Percentiles rank a stretch among this genome's conserved stretches.
Conservation (phyloP, 2,797 vertebrate species). For the Scleropages formosus region DNA sequence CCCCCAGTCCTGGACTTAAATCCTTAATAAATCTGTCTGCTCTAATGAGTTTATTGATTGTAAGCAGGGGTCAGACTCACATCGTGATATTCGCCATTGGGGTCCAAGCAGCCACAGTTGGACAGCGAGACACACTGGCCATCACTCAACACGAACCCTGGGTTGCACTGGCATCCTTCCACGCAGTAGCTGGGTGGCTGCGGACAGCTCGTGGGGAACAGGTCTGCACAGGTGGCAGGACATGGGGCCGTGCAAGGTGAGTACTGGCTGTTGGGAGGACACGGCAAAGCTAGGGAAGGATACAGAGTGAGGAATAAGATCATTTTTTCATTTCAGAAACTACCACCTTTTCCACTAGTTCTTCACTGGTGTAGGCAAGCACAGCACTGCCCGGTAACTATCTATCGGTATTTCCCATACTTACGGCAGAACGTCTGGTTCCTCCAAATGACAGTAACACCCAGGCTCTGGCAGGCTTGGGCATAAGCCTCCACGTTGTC, state of each 20-base stretch:
- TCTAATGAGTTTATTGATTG: background rate
- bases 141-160: conserved; percentile 69
- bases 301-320: background rate
- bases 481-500: conserved; percentile 74
- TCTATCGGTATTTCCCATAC: conserved; percentile 42
- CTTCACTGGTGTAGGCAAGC: background rate
- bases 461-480: conserved; percentile 69
- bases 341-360: background rate
- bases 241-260: conserved; percentile 70
- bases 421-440: conserved; percentile 75
- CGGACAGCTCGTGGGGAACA: conserved; percentile 66
- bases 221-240: conserved; percentile 71
- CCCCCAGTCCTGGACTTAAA: background rate
- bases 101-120: conserved; percentile 70
- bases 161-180: conserved; percentile 76
- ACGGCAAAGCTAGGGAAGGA: conserved; percentile 67
- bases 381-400: background rate
- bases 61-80: conserved; percentile 59
- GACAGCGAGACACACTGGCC: conserved; percentile 61
- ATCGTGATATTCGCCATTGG: conserved; percentile 60
- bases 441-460: conserved; percentile 72
- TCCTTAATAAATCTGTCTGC: background rate
- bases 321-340: background rate
- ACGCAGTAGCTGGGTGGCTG: conserved; percentile 63
- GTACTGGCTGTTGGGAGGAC: conserved; percentile 70